Conservation (phyloP, 1,140 invertebrate genomes). For the Holotrichia oblita region DNA sequence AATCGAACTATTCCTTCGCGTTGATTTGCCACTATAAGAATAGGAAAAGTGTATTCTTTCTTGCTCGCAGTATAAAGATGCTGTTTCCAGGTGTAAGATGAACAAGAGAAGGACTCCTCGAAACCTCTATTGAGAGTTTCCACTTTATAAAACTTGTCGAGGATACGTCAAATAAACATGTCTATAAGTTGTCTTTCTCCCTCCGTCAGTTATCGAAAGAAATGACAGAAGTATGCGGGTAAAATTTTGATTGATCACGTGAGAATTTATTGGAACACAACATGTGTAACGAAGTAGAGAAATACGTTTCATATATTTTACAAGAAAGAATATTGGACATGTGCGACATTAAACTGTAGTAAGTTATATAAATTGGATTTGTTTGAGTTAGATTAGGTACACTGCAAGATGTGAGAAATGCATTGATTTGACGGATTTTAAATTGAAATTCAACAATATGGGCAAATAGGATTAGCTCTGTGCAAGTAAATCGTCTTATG, state of each 20-base stretch:
- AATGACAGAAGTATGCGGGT: constrained; percentile 1
- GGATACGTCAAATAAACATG: not conserved
- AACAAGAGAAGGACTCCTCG: not conserved
- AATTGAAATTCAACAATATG: no score
- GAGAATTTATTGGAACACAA: not conserved
- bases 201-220: not conserved
- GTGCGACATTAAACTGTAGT: no score
- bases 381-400: no score
- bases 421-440: no score
- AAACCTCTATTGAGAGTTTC: not conserved
- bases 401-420: no score
- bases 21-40: not conserved
- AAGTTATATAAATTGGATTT: no score
- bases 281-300: not conserved
- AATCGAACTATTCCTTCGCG: not conserved
- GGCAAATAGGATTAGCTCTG: no score
- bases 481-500: no score
- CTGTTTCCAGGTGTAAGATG: constrained; percentile 4
- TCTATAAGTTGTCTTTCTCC: not conserved
- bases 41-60: not conserved
- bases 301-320: no score
- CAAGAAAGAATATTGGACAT: no score
- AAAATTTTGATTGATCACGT: not conserved
- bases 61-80: not conserved
- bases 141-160: not conserved